Percentiles rank a stretch among this genome's conserved stretches.
These are phyloP conservation scores for Odocoileus virginianus DNA, from an alignment of 2,113 vertebrate genomes.

Conservation along the genomic window DNA sequence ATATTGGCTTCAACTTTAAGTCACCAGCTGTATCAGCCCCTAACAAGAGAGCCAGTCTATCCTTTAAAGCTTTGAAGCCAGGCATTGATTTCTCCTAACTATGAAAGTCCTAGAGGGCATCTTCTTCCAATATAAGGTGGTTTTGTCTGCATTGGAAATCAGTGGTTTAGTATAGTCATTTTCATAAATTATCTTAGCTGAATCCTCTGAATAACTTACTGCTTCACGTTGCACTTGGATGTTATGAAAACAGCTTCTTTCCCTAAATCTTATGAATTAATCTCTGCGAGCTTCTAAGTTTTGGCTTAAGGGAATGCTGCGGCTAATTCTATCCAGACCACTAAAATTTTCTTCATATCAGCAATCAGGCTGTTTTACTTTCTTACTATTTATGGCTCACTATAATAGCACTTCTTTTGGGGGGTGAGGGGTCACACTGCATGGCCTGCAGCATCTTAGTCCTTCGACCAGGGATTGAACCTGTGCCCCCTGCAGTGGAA, in stretches of 20 bases:
- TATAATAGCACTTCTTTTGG: neutral
- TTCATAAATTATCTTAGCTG: neutral
- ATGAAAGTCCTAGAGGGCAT: neutral
- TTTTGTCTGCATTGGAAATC: neutral
- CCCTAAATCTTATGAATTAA: neutral
- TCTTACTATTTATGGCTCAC: neutral
- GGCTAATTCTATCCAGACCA: neutral
- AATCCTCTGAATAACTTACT: neutral
- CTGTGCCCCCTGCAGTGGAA: neutral
- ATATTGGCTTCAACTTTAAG: neutral
- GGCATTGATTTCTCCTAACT: neutral
- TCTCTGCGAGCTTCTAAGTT: neutral
- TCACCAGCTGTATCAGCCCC: neutral
- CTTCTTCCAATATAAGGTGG: neutral
- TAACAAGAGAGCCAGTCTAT: neutral
- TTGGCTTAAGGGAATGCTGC: neutral
- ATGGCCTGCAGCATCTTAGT: neutral
- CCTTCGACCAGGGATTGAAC: neutral
- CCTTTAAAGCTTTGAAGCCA: neutral
- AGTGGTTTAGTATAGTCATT: neutral
- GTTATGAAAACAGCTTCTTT: neutral
- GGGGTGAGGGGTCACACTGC: neutral
- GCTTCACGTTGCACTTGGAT: neutral
- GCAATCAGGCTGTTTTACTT: neutral
- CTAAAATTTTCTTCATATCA: neutral